A percentile compares a stretch with the other conserved stretches of the same genome.
phyloP scores from a whole-genome alignment of 2,888 invertebrate species.

The Cetonia aurata region DNA sequence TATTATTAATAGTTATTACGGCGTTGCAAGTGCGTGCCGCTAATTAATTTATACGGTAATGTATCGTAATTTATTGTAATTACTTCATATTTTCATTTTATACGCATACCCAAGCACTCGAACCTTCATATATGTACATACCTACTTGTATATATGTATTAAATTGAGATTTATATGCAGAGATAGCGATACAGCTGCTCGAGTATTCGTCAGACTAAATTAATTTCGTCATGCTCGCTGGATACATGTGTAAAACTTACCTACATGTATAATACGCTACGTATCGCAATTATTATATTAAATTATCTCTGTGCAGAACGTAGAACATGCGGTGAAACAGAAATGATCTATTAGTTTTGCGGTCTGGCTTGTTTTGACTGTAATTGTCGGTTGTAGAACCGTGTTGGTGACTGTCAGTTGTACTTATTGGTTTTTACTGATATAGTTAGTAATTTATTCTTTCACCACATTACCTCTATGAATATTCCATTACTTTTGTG shows the following conservation, averaged over 20 bases:
- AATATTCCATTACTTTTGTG: too few species aligned
- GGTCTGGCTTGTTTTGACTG: conserved; percentile 15
- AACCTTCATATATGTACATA: too few species aligned
- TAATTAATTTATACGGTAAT: conserved; percentile 35
- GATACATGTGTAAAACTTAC: neutral
- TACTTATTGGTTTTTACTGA: too few species aligned
- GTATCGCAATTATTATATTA: neutral
- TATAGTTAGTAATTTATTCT: too few species aligned
- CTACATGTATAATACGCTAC: neutral
- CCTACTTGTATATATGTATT: neutral
- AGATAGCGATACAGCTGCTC: conserved; percentile 1
- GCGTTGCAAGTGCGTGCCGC: conserved; percentile 20
- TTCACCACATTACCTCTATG: too few species aligned
- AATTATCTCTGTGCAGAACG: neutral
- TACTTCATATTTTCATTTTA: conserved; percentile 21
- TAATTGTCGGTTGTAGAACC: neutral
- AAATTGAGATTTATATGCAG: conserved; percentile 25
- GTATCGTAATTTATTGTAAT: conserved; percentile 36
- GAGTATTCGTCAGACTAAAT: neutral
- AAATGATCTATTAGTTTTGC: conserved; percentile 21
- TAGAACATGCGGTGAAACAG: neutral
- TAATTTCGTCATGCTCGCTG: conserved; percentile 19
- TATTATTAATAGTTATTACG: conserved; percentile 31
- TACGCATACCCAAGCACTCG: neutral
- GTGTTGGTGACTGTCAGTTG: neutral